phyloP scores from a whole-genome alignment of 2,797 vertebrate genomes.

The Tauraco hartlaubi region DNA sequence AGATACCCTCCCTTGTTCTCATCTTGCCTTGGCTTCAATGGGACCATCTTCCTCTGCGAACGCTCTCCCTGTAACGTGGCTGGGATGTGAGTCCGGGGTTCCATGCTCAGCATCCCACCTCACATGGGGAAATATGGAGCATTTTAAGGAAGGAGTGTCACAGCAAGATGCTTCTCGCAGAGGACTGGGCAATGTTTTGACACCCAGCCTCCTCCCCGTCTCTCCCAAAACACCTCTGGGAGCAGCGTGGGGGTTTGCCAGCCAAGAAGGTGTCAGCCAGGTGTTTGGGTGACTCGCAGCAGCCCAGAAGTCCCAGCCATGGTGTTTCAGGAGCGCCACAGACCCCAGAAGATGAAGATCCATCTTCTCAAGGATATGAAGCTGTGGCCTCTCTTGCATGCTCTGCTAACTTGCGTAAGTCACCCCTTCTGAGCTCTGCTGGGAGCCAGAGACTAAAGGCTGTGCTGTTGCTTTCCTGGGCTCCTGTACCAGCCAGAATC shows the following conservation, averaged over 20 bases:
- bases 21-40: not conserved
- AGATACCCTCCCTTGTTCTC: not conserved
- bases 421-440: not conserved
- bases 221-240: not conserved
- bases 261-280: not conserved
- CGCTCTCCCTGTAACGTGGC: fast-evolving
- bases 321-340: not conserved
- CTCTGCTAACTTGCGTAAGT: not conserved
- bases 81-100: fast-evolving
- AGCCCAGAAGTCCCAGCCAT: not conserved
- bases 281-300: not conserved
- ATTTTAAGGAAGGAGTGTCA: not conserved
- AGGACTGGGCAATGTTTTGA: not conserved
- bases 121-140: fast-evolving
- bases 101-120: not conserved
- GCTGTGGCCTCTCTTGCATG: not conserved
- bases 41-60: not conserved
- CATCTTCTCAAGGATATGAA: not conserved
- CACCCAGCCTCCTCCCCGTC: not conserved
- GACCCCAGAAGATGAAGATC: not conserved
- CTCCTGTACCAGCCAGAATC: not conserved
- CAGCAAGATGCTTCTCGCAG: not conserved
- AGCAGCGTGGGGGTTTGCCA: fast-evolving
- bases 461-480: fast-evolving
- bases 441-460: not conserved